These are phyloP conservation scores for Sparus aurata DNA, from an alignment of 2,797 vertebrate genomes.

Conservation along the genomic window DNA sequence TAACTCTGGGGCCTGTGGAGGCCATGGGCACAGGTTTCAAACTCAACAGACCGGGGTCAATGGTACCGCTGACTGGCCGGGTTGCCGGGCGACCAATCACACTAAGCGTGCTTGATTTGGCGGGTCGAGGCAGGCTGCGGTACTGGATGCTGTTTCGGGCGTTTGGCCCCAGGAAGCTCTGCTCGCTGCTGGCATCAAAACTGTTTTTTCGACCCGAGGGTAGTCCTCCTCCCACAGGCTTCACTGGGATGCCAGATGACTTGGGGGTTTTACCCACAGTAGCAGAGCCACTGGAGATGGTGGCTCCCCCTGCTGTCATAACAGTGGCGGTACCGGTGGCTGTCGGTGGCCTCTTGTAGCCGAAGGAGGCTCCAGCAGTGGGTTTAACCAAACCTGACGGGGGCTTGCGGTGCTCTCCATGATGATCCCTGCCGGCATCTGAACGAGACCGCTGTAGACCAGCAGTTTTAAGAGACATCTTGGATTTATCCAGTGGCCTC, in stretches of 20 bases:
- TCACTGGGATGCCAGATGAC: constrained; percentile 95
- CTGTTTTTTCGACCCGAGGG: constrained; percentile 92
- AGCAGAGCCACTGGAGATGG: constrained; percentile 89
- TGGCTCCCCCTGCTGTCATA: constrained; percentile 90
- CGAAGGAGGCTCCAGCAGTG: constrained; percentile 89
- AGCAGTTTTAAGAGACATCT: constrained; percentile 89
- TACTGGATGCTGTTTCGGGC: constrained; percentile 96
- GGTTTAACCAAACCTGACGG: constrained; percentile 94
- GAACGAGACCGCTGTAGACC: constrained; percentile 96
- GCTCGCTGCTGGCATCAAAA: constrained; percentile 91
- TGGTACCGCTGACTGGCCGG: constrained; percentile 90
- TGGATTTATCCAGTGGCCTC: constrained; percentile 92
- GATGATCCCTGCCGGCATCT: constrained; percentile 91
- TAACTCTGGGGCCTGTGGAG: constrained; percentile 84
- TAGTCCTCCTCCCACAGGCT: constrained; percentile 85
- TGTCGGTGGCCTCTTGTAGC: constrained; percentile 92
- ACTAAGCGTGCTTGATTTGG: constrained; percentile 96
- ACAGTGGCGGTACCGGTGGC: constrained; percentile 92
- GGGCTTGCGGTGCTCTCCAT: constrained; percentile 92
- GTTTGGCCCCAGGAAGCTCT: constrained; percentile 92
- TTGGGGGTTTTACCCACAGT: constrained; percentile 94
- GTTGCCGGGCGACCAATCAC: constrained; percentile 88
- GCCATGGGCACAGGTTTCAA: constrained; percentile 85
- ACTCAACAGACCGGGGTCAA: constrained; percentile 91
- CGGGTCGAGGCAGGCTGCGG: constrained; percentile 96